Conservation (phyloP, 2,797 vertebrate genomes). For the Acanthopagrus latus region DNA sequence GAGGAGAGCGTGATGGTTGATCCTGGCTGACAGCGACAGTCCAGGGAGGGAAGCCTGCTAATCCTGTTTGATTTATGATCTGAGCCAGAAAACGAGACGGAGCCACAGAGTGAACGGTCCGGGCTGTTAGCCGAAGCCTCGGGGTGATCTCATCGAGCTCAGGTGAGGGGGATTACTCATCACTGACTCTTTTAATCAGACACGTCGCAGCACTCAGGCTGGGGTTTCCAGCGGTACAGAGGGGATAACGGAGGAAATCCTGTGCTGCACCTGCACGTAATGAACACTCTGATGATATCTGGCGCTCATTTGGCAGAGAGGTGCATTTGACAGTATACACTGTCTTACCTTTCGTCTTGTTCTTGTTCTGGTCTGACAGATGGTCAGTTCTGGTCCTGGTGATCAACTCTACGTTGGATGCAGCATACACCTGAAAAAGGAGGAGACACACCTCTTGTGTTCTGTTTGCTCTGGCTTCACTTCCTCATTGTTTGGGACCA, state of each 20-base stretch:
- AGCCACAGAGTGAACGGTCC: constrained; percentile 26
- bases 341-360: constrained; percentile 92
- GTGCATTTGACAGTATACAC: neutral
- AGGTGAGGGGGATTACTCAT: constrained; percentile 53
- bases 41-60: constrained; percentile 50
- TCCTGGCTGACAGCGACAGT: constrained; percentile 59
- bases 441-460: neutral
- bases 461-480: neutral
- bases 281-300: neutral
- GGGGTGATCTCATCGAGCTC: constrained; percentile 42
- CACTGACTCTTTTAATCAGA: constrained; percentile 34
- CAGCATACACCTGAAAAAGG: constrained; percentile 91
- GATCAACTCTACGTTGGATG: constrained; percentile 97
- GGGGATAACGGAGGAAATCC: constrained; percentile 22
- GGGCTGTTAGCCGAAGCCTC: constrained; percentile 29
- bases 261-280: neutral
- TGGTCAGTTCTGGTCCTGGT: constrained; percentile 97
- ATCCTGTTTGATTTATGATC: constrained; percentile 70
- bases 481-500: neutral
- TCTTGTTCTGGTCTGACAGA: constrained; percentile 96
- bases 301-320: neutral
- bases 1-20: constrained; percentile 51
- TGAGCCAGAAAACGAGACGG: constrained; percentile 59
- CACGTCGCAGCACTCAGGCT: constrained; percentile 11
- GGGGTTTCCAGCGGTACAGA: neutral